A percentile compares a stretch with the other conserved stretches of the same genome.
These are phyloP conservation scores for Corythaeola cristata DNA, from an alignment of 2,113 vertebrate species.

Conservation along the genomic window DNA sequence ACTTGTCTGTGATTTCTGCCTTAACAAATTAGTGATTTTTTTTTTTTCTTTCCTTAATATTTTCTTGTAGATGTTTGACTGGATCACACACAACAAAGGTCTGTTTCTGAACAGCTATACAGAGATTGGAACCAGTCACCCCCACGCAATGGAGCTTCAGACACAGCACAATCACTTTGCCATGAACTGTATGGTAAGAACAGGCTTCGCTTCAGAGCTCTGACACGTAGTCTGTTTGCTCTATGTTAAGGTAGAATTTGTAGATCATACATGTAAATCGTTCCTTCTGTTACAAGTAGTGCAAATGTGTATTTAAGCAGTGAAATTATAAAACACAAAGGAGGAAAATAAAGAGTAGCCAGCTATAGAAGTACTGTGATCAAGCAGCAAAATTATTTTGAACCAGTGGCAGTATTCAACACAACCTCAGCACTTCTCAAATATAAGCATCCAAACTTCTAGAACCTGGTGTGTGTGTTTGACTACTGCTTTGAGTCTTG, in stretches of 20 bases:
- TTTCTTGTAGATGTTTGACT: constrained; percentile 93
- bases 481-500: neutral
- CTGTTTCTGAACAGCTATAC: constrained; percentile 97
- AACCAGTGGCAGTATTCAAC: neutral
- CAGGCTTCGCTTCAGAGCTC: neutral
- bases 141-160: constrained; percentile 94
- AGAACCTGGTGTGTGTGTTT: neutral
- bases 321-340: neutral
- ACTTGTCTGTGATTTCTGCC: neutral
- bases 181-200: constrained; percentile 99
- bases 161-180: constrained; percentile 99
- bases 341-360: neutral
- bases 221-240: neutral
- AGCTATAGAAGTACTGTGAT: neutral
- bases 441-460: neutral
- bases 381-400: neutral
- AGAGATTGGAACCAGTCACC: constrained; percentile 94
- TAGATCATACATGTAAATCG: neutral
- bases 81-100: constrained; percentile 99
- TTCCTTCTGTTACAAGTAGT: neutral
- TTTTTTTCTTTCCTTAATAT: neutral
- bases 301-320: neutral
- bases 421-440: neutral
- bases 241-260: neutral
- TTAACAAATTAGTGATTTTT: neutral